Evolutionary conservation across 2,113 vertebrate genomes (phyloP).

Genomic region (Perccottus glenii): DNA sequence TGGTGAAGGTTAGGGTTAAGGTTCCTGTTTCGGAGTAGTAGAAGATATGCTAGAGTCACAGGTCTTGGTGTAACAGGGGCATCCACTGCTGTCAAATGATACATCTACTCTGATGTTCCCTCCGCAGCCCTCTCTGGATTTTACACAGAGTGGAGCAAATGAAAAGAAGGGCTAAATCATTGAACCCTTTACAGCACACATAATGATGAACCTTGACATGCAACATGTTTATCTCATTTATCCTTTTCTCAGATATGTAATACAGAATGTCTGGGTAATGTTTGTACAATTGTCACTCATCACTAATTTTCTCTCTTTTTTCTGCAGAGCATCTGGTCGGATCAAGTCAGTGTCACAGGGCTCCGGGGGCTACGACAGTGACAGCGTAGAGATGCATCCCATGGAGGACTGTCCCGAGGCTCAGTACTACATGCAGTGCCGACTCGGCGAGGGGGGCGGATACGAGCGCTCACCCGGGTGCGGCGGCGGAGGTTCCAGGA

Average conservation of each 20-base stretch:
- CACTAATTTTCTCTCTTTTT: neutral
- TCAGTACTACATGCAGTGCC: constrained; percentile 82
- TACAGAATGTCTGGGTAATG: too few species aligned
- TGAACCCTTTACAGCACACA: neutral
- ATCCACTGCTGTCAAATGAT: constrained; percentile 7
- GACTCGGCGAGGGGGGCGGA: constrained; percentile 76
- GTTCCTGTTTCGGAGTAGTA: too few species aligned
- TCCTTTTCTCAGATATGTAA: neutral
- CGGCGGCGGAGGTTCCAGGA: constrained; percentile 70
- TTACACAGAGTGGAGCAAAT: constrained; percentile 2
- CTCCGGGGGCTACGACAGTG: constrained; percentile 94
- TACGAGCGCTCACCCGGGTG: constrained; percentile 75
- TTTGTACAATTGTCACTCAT: neutral
- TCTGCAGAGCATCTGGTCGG: constrained; percentile 85
- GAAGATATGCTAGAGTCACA: too few species aligned
- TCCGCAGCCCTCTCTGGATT: neutral
- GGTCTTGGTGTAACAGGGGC: neutral
- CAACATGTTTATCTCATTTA: too few species aligned
- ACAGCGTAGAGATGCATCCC: constrained; percentile 88
- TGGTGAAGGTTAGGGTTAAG: too few species aligned
- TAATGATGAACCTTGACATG: neutral
- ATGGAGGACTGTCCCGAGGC: constrained; percentile 85
- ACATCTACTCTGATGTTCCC: neutral
- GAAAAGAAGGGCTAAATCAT: neutral
- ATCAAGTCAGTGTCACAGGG: constrained; percentile 90